A percentile compares a stretch with the other conserved stretches of the same genome.
Conservation (phyloP, 1,140 invertebrate species). For the Drosophila chauvacae region DNA sequence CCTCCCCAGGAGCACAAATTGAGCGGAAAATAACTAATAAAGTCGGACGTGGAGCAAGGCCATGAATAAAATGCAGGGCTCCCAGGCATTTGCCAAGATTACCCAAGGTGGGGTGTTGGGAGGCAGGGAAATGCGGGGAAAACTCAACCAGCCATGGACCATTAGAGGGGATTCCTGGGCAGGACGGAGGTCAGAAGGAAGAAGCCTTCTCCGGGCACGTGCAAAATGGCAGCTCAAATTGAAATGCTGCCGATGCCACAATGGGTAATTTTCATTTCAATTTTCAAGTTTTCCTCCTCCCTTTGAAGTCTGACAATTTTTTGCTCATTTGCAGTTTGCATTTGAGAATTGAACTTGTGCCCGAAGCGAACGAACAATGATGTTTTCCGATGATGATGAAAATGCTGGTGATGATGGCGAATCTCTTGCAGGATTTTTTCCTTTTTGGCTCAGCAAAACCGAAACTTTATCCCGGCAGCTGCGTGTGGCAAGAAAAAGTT, state of each 20-base stretch:
- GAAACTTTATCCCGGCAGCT: slow-evolving; percentile 69
- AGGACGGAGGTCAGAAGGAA: slow-evolving; percentile 1
- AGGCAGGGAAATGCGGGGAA: slow-evolving; percentile 16
- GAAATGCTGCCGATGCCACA: slow-evolving; percentile 76
- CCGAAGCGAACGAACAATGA: slow-evolving; percentile 40
- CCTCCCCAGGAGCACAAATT: slow-evolving; percentile 73
- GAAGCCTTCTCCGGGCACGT: slow-evolving; percentile 62
- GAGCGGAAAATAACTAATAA: slow-evolving; percentile 84
- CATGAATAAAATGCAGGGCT: slow-evolving; percentile 73
- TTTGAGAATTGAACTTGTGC: slow-evolving; percentile 65
- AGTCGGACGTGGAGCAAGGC: slow-evolving; percentile 72
- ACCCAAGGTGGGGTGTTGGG: slow-evolving; percentile 6
- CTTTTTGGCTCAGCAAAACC: slow-evolving; percentile 25
- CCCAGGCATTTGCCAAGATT: slow-evolving; percentile 49
- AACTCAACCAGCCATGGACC: slow-evolving; percentile 41
- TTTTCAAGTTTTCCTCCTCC: slow-evolving; percentile 73
- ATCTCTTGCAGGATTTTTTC: slow-evolving; percentile 35
- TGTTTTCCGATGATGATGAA: slow-evolving; percentile 40
- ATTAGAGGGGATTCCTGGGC: slow-evolving; percentile 24
- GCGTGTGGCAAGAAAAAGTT: slow-evolving; percentile 67
- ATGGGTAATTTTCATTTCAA: slow-evolving; percentile 84
- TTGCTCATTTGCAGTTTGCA: slow-evolving; percentile 76
- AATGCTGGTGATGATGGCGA: slow-evolving; percentile 49
- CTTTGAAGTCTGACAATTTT: slow-evolving; percentile 49
- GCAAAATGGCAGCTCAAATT: slow-evolving; percentile 77